Evolutionary conservation across 2,888 invertebrate genomes (phyloP), one percentile per base, ranked within the genome.

Genomic region (Ichneumoninae sp.): DNA sequence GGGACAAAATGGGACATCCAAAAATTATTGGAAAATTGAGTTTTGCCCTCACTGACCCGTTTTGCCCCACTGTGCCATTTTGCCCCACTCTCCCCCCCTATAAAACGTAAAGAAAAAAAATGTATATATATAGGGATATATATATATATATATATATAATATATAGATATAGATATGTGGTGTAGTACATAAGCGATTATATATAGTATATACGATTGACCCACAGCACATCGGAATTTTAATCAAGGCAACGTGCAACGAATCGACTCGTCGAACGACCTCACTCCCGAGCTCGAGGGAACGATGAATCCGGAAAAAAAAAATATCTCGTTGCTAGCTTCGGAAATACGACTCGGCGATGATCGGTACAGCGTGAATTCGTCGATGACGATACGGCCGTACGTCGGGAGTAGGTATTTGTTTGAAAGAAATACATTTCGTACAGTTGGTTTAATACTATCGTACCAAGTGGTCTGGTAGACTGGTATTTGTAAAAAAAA

Each of bases 191-290:
- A 33, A 63, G 30, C n/a, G 50, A 57, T n/a, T 26, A 26, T 76
- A 52, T 47, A 30, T 30, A 33, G 30, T 57, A 47, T 26, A 77
- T 40, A 57, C 3, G 65, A 36, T 22, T 76, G 76, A 66, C 66
- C 52, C 66, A 54, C 52, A 66, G 76, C 50, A 36, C 40, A 19
- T 52, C 66, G 76, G 40, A 76, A 76, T 76, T 76, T 65, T 54
- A 76, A 76, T 66, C 76, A 76, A 76, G 66, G 66, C 36, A 22
- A 7, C n/a, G 19, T 60, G 44, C 44, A 60, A 26, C 73, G n/a
- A 33, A 63, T 33, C 33, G 16, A 69, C 66, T 66, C 22, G 22
- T 33, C 30, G 33, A 63, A 33, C 33, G 60, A 26, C n/a, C 40
- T 69, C 50, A 16, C 69, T 47, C 5, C n/a, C 57, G 36, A 33